Evolutionary conservation across 2,113 vertebrate species (phyloP), one percentile per base, ranked within the genome.

Genomic region (Ptyas mucosa): DNA sequence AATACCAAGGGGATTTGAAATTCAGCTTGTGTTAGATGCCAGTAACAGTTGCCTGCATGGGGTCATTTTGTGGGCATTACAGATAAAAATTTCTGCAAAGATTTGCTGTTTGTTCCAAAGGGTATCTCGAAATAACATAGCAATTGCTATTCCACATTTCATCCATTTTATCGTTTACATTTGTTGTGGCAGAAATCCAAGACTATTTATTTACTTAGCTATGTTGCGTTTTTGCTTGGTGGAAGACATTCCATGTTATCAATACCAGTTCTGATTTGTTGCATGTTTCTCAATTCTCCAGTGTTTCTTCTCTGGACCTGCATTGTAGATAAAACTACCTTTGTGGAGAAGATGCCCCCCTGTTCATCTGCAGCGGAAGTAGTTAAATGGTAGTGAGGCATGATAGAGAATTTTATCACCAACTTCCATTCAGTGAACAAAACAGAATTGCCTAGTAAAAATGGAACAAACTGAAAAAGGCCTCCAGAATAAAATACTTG

Each of bases 1-100:
- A 91, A 95, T 89, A 88, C 18, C 94, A 95, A 43, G 89, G 92
- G 88, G 14, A 94, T 39, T 57, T 92, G 49, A 93, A 92, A 86
- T 89, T 87, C 69, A 87, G 57, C 52, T 29, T 34, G 15, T 85
- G 90, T 91, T 87, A 54, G 64, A 92, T 34, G 87, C 52, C 81
- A 85, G 64, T 20, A 92, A 75, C 21, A 88, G 18, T 53, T 11
- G 52, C 52, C 46, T 54, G 51, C 64, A 51, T 85, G 92, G 12
- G 88, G 88, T 86, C 75, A 75, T 93, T 93, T 58, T 93, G 75
- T 93, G 88, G 57, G 26, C 26, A 58, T 3, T 85, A 12, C 29
- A 61, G 92, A 93, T 86, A 93, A 85, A 81, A 89, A 53, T 61
- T 89, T 93, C 55, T 93, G 43, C 75, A 90, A 15, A 58, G 46